Evolutionary conservation across 2,797 vertebrate genomes (phyloP), one percentile per base, ranked within the genome.

Genomic region (Etheostoma perlongum): DNA sequence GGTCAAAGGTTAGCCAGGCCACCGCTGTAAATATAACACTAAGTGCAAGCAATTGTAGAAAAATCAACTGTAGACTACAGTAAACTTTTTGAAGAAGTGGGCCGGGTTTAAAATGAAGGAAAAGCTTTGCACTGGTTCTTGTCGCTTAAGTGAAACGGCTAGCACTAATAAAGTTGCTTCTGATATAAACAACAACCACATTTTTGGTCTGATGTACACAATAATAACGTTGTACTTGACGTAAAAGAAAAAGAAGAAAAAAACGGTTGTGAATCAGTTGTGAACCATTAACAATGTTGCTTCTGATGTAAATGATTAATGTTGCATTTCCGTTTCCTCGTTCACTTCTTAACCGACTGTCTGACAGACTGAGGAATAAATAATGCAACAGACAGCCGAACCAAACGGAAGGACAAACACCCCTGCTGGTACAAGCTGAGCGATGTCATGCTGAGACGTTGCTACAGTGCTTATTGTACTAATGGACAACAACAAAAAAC

Each of bases 41-140:
- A 88, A 84, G 76, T 80, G 68, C 75, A 72, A 81, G 76, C 78
- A 77, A 74, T 63, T 54, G 64, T 65, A 73, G 75, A 84, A 67
- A 72, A 83, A 60, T 15, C 19, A 78, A 64, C 76, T 79, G 79
- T 82, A 74, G 71, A 72, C 62, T 67, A 63, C 72, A 30, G 61
- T 61, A 54, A 57, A 69, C 67, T 70, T 61, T 72, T 80, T 75
- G 51, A 78, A 75, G 27, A 82, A 78, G 60, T 33, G 61, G 63
- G 61, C 44, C 14, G 67, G 72, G 53, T 85, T 91, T 81, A 30
- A 79, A 87, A 79, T 82, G 72, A 93, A 87, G 83, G 82, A 87
- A 81, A 86, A 82, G 84, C 78, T 71, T 90, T 93, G 93, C 93
- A 93, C 93, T 91, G 90, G 91, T 90, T 93, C 72, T 78, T 76